These are phyloP conservation scores for Craniophora ligustri DNA, from an alignment of 2,888 invertebrate species.

Conservation along the genomic window DNA sequence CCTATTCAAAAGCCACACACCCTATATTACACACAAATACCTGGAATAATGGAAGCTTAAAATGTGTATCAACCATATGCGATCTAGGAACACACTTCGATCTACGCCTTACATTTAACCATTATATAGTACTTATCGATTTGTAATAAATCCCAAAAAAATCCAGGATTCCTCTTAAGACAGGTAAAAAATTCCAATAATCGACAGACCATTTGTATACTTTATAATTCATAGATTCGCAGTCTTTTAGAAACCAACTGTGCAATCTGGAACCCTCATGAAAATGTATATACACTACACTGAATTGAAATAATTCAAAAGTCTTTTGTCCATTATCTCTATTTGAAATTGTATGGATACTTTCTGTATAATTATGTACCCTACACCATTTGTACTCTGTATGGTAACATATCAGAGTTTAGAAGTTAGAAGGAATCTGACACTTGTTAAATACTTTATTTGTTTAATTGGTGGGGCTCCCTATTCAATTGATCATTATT, in stretches of 20 bases:
- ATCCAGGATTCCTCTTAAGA: neutral
- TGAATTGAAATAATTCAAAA: too few species aligned
- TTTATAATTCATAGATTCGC: neutral
- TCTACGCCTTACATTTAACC: neutral
- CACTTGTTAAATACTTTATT: neutral
- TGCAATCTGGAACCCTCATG: neutral
- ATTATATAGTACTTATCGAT: neutral
- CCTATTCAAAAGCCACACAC: neutral
- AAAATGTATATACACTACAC: too few species aligned
- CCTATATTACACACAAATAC: neutral
- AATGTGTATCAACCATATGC: neutral
- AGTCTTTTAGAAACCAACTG: neutral
- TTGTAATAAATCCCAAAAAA: neutral
- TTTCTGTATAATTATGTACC: too few species aligned
- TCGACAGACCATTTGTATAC: neutral
- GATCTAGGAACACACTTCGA: neutral
- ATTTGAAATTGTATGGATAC: too few species aligned
- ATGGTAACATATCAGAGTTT: neutral
- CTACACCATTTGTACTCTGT: neutral
- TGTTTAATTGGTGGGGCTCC: neutral
- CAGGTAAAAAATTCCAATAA: neutral
- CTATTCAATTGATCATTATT: conserved; percentile 6
- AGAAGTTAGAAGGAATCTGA: neutral
- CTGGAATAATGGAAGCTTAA: neutral
- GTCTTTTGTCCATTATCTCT: too few species aligned